Conservation (phyloP, 2,113 vertebrate genomes). For the Myotis davidii region DNA sequence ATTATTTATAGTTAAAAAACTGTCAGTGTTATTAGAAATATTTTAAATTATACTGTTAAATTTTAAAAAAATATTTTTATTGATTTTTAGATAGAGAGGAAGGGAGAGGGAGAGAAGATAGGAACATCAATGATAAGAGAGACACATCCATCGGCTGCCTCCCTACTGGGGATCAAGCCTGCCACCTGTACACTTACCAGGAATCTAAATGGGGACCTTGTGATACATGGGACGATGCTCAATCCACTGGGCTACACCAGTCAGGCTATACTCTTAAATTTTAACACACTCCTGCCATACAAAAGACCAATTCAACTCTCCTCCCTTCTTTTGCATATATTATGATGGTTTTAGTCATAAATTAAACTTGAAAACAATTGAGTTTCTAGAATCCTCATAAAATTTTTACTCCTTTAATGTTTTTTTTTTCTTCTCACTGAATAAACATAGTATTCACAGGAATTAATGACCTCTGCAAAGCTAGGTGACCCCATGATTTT, state of each 20-base stretch:
- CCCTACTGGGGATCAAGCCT: too few species aligned
- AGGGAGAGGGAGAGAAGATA: too few species aligned
- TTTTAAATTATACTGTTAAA: constrained; percentile 26
- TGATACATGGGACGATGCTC: too few species aligned
- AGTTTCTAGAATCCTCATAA: constrained; percentile 31
- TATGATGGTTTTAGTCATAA: neutral
- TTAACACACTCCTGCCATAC: neutral
- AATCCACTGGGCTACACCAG: too few species aligned
- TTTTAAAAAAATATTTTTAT: too few species aligned
- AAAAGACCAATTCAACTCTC: neutral
- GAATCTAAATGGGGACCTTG: too few species aligned
- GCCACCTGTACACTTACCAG: too few species aligned
- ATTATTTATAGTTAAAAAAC: neutral
- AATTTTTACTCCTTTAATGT: constrained; percentile 32
- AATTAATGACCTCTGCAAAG: constrained; percentile 1
- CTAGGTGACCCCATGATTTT: constrained; percentile 1
- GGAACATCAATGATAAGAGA: too few species aligned
- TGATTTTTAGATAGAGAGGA: too few species aligned
- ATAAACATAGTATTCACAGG: constrained; percentile 41
- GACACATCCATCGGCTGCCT: too few species aligned
- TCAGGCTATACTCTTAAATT: neutral
- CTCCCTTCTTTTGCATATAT: neutral
- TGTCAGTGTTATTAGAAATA: neutral
- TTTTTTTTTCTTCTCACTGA: neutral
- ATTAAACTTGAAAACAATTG: constrained; percentile 52